These are phyloP conservation scores for Garra rufa DNA, from an alignment of 2,113 vertebrate genomes.

Conservation along the genomic window DNA sequence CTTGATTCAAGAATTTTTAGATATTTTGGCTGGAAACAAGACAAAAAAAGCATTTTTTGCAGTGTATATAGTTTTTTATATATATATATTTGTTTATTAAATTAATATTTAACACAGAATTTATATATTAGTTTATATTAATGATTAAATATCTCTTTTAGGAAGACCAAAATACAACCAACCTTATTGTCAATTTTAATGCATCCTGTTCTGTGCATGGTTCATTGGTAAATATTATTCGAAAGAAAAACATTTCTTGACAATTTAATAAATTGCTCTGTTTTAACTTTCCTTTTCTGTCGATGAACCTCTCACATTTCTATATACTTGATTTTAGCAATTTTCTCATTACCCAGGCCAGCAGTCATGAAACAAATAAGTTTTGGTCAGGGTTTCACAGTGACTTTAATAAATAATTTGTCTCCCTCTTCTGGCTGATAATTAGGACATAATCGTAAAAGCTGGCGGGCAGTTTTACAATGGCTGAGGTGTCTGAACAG, in stretches of 20 bases:
- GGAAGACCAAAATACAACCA: neutral
- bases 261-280: neutral
- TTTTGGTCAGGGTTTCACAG: neutral
- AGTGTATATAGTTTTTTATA: no score
- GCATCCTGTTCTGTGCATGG: neutral
- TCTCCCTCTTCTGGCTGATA: constrained; percentile 30
- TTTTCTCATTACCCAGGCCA: no score
- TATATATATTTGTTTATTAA: no score
- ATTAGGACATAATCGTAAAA: neutral
- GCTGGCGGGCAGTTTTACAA: neutral
- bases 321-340: neutral
- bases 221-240: neutral
- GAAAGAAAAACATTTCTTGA: no score
- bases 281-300: neutral
- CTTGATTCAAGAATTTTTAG: no score
- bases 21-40: no score
- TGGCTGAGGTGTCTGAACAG: neutral
- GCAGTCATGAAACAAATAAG: neutral
- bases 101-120: no score
- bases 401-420: neutral
- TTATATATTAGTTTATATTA: no score
- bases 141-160: neutral
- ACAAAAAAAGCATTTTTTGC: no score
- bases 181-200: neutral
- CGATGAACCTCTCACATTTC: neutral